Percentiles rank a stretch among this genome's conserved stretches.
Evolutionary conservation across 2,888 invertebrate genomes (phyloP).

Genomic region (Dermolepida albohirtum): DNA sequence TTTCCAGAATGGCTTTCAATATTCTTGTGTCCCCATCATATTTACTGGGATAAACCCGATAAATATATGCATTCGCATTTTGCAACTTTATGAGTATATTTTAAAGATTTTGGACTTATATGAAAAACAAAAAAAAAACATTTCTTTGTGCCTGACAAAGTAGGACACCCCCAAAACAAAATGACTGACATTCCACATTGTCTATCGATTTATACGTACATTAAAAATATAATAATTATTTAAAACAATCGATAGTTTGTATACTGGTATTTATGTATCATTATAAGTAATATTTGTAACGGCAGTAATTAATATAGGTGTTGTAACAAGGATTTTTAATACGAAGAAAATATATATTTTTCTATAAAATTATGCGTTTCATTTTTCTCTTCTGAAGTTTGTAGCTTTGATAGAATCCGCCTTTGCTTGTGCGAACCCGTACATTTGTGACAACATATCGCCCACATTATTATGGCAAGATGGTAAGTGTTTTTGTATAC

Average conservation of each 20-base stretch:
- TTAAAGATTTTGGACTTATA: too few species aligned
- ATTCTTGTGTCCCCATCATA: too few species aligned
- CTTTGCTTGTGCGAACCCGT: conserved; percentile 17
- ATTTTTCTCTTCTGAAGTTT: not conserved
- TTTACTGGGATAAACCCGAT: too few species aligned
- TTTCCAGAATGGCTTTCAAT: too few species aligned
- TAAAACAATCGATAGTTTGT: too few species aligned
- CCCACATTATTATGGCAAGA: conserved; percentile 12
- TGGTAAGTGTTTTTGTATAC: conserved; percentile 29
- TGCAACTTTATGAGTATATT: too few species aligned
- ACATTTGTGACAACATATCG: conserved; percentile 41
- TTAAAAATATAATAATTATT: too few species aligned
- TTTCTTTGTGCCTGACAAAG: too few species aligned
- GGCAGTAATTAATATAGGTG: conserved; percentile 11
- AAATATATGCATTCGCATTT: too few species aligned
- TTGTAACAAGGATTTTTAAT: conserved; percentile 18
- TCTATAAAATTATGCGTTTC: conserved; percentile 17
- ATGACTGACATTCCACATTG: conserved; percentile 28
- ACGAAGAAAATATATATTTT: conserved; percentile 33
- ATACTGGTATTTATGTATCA: conserved; percentile 8
- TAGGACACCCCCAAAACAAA: too few species aligned
- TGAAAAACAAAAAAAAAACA: too few species aligned
- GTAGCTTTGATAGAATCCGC: not conserved
- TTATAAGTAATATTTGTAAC: conserved; percentile 5
- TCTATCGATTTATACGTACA: too few species aligned